Evolutionary conservation across 2,888 invertebrate genomes (phyloP), one percentile per base, ranked within the genome.

Genomic region (Spialia ferax): DNA sequence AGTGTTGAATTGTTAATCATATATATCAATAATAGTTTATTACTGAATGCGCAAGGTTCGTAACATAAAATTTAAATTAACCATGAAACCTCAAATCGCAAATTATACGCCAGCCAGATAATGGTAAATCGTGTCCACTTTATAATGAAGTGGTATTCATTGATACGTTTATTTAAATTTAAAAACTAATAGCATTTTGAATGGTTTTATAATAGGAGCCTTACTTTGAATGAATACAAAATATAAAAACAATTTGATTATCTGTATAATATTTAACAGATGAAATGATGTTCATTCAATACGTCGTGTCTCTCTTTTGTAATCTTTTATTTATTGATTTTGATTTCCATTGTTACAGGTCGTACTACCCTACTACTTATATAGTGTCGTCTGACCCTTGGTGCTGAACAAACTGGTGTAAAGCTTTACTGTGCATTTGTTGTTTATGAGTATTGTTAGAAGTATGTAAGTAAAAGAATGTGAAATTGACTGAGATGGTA

Each of bases 361-460:
- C 71, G 13, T 79, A 79, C 73, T 79, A 78, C 71, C 73, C 76
- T 10, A 57, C 68, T 0, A 70, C 72, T 4, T 77, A 78, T 69
- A 72, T 77, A 63, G 74, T 75, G 45, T 72, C 71, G 42, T 72
- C 71, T 48, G 76, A 71, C 26, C 70, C 74, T n/a, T 82, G 81
- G 80, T 80, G 73, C 55, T 79, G 67, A 79, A 78, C 80, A 75
- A 75, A 57, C 32, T 22, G 18, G 77, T 80, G 81, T 81, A 81
- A 84, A 81, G 82, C 79, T 73, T 76, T 79, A 64, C 15, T 56
- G 64, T 76, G 76, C 72, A 76, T 70, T 68, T 63, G 60, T 72
- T 69, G 72, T 74, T 70, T 70, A 67, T 64, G 62, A 68, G 62
- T 63, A 48, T 69, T 35, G 42, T 42, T 42, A 13, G 42, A 42